Evolutionary conservation across 2,797 vertebrate species (phyloP), one percentile per base, ranked within the genome.

Genomic region (Enteromius treurensis): DNA sequence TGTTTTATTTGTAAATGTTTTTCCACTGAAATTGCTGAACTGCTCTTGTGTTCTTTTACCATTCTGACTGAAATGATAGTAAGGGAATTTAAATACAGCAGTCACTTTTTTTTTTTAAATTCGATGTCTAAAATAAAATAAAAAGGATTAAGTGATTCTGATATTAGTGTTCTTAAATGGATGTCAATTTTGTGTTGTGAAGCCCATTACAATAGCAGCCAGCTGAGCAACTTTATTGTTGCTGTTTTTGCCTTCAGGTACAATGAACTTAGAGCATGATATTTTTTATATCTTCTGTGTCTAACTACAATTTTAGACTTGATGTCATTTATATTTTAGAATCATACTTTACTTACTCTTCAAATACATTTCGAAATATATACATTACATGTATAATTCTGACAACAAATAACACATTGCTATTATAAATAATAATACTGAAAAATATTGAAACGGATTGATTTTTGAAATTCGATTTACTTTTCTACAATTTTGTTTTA

Each of bases 11-110:
- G 37, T 47, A 23, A 23, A 55, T 68, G 26, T 77, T 70, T 82
- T 79, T 82, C 17, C 84, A 81, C 60, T 47, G 85, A 79, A 47
- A 87, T 74, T 85, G 49, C 37, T 82, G 45, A 73, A 47, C 81
- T 78, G 78, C 21, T 60, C 47, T 77, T 70, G 26, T 49, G 62
- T 60, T 83, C 9, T 83, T 83, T 83, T 76, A 82, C 47, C 62
- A 45, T 17, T 34, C 26, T 53, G 17, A 55, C 47, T n/a, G 47
- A 76, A 65, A 75, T 21, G 29, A 9, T 49, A 53, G 32, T 37
- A 60, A 65, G 62, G 80, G 47, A 49, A 62, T 19, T 40, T 73
- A 74, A 81, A 51, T 26, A 55, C 9, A 34, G 9, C 40, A 60
- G 19, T 53, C 34, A 40, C 80, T 42, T 67, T 67, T 21, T 60